A percentile compares a stretch with the other conserved stretches of the same genome.
phyloP scores from a whole-genome alignment of 64 coral and sea anemone genomes.

The Porites australiensis region DNA sequence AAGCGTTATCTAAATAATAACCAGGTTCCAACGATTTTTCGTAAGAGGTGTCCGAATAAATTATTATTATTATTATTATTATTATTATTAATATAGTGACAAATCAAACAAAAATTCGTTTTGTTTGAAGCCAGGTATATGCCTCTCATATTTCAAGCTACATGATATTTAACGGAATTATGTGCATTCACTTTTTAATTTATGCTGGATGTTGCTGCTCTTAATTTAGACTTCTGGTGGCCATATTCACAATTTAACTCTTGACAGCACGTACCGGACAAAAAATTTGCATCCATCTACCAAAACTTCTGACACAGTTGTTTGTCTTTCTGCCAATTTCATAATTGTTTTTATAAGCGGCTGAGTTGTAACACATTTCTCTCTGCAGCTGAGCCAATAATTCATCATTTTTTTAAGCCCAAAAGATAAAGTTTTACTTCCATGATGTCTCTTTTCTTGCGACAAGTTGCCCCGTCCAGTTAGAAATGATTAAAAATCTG shows the following conservation, averaged over 20 bases:
- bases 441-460: background rate
- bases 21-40: too few relatives aligned
- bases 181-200: background rate
- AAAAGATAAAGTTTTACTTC: background rate
- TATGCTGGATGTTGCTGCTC: background rate
- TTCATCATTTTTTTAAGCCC: background rate
- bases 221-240: background rate
- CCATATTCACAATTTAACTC: background rate
- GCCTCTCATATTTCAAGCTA: background rate
- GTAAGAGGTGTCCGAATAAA: too few relatives aligned
- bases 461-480: background rate
- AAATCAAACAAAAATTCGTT: too few relatives aligned
- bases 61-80: too few relatives aligned
- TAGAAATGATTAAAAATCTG: too few relatives aligned
- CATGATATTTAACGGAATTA: background rate
- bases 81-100: too few relatives aligned
- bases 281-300: background rate
- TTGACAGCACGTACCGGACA: background rate
- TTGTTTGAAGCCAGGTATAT: background rate
- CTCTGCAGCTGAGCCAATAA: background rate
- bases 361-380: background rate
- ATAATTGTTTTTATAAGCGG: background rate
- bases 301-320: background rate
- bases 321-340: background rate
- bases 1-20: too few relatives aligned